Evolutionary conservation across 2,113 vertebrate species (phyloP), one percentile per base, ranked within the genome.

Genomic region (Nothoprocta pentlandii): DNA sequence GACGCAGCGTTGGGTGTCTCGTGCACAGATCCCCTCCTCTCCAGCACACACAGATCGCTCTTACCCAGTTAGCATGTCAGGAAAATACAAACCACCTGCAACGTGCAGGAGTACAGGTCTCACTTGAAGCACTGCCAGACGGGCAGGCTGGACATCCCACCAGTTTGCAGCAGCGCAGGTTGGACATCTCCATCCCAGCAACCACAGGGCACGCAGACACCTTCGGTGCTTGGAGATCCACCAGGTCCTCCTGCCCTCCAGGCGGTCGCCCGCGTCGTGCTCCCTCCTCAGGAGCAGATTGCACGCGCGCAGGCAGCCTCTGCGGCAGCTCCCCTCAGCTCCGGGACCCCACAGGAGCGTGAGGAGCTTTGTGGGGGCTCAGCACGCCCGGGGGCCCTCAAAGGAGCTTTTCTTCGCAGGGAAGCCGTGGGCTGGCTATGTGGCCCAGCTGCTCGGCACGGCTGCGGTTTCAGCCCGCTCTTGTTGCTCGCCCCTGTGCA

Each of bases 361-460:
- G 4, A 19, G 70, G 23, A 16, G 49, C 10, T 71, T 17, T 71
- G 39, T 4, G 36, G 9, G 13, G 8, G 5, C 23, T 70, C 77
- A 78, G 36, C 30, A 71, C 56, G 19, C 54, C 42, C 6, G 16
- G 66, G 53, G 23, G 7, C 23, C 26, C 62, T 62, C 34, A 59
- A 83, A 80, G 13, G 2, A 59, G 9, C 36, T 73, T 70, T 49
- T 69, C 2, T n/a, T 53, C 49, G 0, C 28, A 17, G 19, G 23
- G 62, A 75, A 78, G 69, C 0, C 1, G 7, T 10, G 36, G 14
- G 13, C 16, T 63, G 12, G 13, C 16, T 63, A 9, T n/a, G 30
- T 17, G 0, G 26, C 44, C 32, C 20, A 36, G 49, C 6, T 10
- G 22, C 26, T 14, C 17, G 49, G 71, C 22, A 23, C 2, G 0